Evolutionary conservation across 2,888 invertebrate genomes (phyloP).

Genomic region (Linnaemya vulpina): DNA sequence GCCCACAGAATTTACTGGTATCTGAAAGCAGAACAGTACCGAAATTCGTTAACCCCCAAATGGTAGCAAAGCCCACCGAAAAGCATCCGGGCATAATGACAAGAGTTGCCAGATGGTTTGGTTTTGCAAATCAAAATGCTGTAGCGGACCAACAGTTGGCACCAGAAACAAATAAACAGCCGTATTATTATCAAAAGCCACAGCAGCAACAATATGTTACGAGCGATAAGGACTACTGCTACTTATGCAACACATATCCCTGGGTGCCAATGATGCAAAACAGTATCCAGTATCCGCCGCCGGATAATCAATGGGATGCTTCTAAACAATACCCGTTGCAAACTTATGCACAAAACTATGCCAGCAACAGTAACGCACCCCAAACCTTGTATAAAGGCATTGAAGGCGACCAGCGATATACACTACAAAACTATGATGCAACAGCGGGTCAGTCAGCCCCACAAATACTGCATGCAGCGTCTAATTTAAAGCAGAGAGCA

Average conservation of each 20-base stretch:
- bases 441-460: background rate
- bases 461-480: constrained; percentile 65
- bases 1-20: constrained; percentile 39
- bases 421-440: constrained; percentile 32
- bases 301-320: constrained; percentile 56
- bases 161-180: constrained; percentile 64
- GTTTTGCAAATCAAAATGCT: constrained; percentile 76
- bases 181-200: constrained; percentile 77
- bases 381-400: constrained; percentile 2
- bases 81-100: constrained; percentile 80
- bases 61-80: constrained; percentile 20
- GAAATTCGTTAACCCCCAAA: constrained; percentile 38
- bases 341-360: constrained; percentile 41
- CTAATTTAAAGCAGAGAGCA: constrained; percentile 72
- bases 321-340: constrained; percentile 65
- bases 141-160: constrained; percentile 76
- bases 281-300: constrained; percentile 73
- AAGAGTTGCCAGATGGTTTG: constrained; percentile 82
- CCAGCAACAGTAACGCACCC: background rate
- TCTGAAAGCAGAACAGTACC: constrained; percentile 64
- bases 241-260: constrained; percentile 90
- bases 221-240: constrained; percentile 85
- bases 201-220: constrained; percentile 74
- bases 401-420: constrained; percentile 36
- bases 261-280: constrained; percentile 89